Base-by-base conservation (phyloP, 1,140 invertebrate species). In the Nomia melanderi region DNA sequence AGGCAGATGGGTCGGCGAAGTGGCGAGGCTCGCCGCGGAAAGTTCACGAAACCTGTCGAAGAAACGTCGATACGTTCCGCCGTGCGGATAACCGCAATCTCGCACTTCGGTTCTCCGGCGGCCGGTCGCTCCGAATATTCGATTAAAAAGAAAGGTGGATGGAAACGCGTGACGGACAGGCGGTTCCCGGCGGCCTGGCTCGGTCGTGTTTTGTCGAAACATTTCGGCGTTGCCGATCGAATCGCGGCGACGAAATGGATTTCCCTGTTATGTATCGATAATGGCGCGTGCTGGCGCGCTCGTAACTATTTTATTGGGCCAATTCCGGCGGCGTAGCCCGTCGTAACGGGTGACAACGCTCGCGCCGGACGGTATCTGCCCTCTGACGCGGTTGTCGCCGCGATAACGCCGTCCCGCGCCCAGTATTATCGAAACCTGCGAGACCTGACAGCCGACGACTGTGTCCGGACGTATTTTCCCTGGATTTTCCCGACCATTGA, bases 281-380 rank as follows among this genome's bases (percentile, higher is more conserved):
- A 70, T 77, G 29, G 74, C 23, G 36, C 14, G n/a, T 14, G 23
- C 20, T 17, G 20, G n/a, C 25, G 23, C 17, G 29, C 47, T 63
- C 57, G 64, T 57, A 66, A 69, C 65, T 54, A 59, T 80, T 80
- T 80, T 77, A 80, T 79, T 80, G 66, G 53, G 31, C 23, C 74
- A 77, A 80, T 77, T 53, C 65, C 25, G 59, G 6, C 59, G 78
- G 60, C 59, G 33, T 54, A 41, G 31, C 59, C n/a, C 47, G 25
- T 44, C 53, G 62, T 74, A 78, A 78, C 77, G 62, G 59, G 67
- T 53, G 67, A 62, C 75, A 53, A 50, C 25, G 29, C 54, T 36
- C 74, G 64, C 62, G 54, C n/a, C 25, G 54, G 25, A 17, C 41
- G 27, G 33, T 75, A 17, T 14, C 44, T 50, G 20, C 3, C 6